Evolutionary conservation across 2,113 vertebrate species (phyloP).

Genomic region (Shinisaurus crocodilurus): DNA sequence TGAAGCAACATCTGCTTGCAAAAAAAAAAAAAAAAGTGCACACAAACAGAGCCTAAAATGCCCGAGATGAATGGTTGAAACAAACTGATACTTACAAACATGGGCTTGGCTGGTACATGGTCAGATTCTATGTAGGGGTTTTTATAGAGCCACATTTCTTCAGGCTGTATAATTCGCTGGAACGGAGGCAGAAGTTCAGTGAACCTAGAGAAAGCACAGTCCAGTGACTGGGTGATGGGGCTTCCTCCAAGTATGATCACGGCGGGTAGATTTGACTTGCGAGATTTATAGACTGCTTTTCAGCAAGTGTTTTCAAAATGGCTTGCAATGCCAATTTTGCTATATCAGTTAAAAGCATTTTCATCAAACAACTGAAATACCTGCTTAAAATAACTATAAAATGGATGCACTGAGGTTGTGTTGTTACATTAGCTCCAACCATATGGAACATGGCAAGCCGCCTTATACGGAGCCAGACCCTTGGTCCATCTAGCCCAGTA

Average conservation of each 20-base stretch:
- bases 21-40: too few species aligned
- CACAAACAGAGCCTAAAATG: neutral
- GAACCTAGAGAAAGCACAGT: constrained; percentile 67
- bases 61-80: neutral
- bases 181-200: constrained; percentile 89
- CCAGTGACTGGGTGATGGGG: too few species aligned
- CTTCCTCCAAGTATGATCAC: neutral
- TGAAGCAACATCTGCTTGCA: neutral
- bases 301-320: neutral
- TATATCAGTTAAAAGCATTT: neutral
- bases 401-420: neutral
- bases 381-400: neutral
- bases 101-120: constrained; percentile 81
- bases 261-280: neutral
- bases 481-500: neutral
- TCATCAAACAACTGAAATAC: neutral
- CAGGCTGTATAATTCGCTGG: constrained; percentile 87
- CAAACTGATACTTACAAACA: constrained; percentile 83
- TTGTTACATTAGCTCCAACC: neutral
- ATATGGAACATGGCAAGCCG: neutral
- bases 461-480: neutral
- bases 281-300: neutral
- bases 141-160: constrained; percentile 94
- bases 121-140: constrained; percentile 84
- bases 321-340: neutral